phyloP scores from a whole-genome alignment of 2,797 vertebrate species.

The Pseudochaenichthys georgianus region DNA sequence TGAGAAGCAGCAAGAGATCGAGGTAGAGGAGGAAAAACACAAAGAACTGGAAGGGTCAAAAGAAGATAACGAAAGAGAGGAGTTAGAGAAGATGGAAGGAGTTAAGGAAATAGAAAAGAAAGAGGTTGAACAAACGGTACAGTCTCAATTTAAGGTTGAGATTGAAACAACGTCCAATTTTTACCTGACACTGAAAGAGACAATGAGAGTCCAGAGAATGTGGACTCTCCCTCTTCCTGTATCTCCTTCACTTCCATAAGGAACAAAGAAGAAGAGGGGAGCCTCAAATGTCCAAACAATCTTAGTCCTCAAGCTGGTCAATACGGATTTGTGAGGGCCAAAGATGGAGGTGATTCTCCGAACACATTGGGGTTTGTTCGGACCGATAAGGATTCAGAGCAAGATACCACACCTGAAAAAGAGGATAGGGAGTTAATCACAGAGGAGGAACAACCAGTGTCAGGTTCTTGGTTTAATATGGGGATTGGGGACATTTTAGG shows the following conservation, averaged over 20 bases:
- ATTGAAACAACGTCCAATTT: background rate
- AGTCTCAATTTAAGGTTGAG: background rate
- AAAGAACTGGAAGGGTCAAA: background rate
- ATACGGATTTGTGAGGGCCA: background rate
- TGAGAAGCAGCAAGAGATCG: background rate
- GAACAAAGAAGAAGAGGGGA: background rate
- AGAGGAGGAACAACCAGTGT: conserved; percentile 37
- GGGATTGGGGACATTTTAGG: conserved; percentile 83
- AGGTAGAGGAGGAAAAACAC: background rate
- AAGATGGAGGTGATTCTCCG: background rate
- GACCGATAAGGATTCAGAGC: conserved; percentile 54
- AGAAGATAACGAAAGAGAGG: background rate
- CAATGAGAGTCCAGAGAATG: background rate
- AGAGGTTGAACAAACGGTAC: background rate
- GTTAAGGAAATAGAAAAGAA: background rate
- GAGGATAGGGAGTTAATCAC: conserved; percentile 42
- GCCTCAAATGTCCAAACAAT: conserved; percentile 13
- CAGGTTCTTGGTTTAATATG: conserved; percentile 85
- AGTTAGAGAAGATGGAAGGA: background rate
- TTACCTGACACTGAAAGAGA: background rate
- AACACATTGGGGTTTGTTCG: conserved; percentile 83
- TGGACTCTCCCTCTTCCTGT: background rate
- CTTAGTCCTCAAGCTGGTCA: background rate
- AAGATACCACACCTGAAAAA: conserved; percentile 50
- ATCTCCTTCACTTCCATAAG: background rate